Base-by-base conservation (phyloP, 2,797 vertebrate species). In the Eulemur coronatus region DNA sequence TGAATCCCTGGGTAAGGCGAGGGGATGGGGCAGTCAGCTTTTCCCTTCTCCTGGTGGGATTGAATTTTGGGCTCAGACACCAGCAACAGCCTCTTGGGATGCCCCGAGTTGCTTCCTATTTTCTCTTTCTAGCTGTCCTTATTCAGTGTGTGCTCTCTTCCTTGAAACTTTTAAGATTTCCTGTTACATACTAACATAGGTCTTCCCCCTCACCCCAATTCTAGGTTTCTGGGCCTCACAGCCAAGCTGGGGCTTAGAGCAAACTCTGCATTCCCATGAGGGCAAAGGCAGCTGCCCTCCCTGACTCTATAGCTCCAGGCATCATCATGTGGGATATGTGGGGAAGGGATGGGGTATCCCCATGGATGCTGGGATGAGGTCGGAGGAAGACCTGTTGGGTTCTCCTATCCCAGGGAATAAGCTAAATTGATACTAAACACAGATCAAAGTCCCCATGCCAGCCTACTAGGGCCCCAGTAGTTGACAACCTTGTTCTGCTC, bases 21-120 rank as follows among this genome's bases (percentile, higher is more conserved):
- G 61, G 87, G 48, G 46, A 72, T 12, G 43, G 73, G 90, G 89
- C 70, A 69, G 69, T 43, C 61, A 86, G 73, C 59, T 96, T 95
- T 63, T 48, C 61, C 67, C 43, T 96, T 87, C 78, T 96, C 41
- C 20, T 28, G 43, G 82, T 91, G 55, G 86, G 76, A 92, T 3
- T 96, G 92, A 92, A 95, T 95, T 90, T 90, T 94, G 97, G 96
- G 97, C 95, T 98, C 84, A 97, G 96, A 97, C 93, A 98, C 98
- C 98, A 98, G 98, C 98, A 98, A 97, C 84, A 96, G 95, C 97
- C 91, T 96, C 95, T 97, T 96, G 96, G 96, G 96, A 96, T 97
- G 95, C 94, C 95, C 96, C 17, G 2, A 97, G 92, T 97, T 90
- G 80, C 95, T 97, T 97, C 94, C 67, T 22, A 65, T 96, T 96